These are phyloP conservation scores for Microcebus jonahi DNA, from an alignment of 2,113 vertebrate species.

Conservation along the genomic window DNA sequence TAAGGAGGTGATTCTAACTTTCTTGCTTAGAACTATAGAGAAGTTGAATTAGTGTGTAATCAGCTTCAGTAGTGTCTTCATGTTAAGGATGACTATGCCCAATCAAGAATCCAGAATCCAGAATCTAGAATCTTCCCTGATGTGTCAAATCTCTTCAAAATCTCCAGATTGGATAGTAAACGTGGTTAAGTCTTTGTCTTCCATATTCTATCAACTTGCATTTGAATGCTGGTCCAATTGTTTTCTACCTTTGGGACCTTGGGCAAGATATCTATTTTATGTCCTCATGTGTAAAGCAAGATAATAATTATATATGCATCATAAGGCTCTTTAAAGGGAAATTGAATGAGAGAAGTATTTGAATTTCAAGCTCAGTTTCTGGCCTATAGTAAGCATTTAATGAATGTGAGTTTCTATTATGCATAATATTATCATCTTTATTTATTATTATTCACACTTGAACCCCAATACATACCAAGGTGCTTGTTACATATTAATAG, in stretches of 20 bases:
- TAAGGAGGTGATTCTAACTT: not conserved
- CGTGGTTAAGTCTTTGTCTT: not conserved
- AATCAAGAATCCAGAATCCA: not conserved
- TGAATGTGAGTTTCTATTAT: not conserved
- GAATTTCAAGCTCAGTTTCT: not conserved
- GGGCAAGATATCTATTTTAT: not conserved
- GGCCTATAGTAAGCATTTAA: not conserved
- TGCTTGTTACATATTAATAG: not conserved
- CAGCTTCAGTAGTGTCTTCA: not conserved
- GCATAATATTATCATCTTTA: not conserved
- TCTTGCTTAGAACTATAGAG: not conserved
- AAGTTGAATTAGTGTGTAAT: not conserved
- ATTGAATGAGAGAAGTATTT: not conserved
- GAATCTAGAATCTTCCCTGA: not conserved
- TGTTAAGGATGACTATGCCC: not conserved
- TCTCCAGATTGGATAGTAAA: not conserved
- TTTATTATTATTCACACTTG: not conserved
- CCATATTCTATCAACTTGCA: not conserved
- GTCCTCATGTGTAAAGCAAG: not conserved
- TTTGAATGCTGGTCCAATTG: not conserved
- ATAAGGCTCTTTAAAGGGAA: not conserved
- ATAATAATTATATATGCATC: not conserved
- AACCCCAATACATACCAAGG: not conserved
- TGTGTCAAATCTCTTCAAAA: not conserved
- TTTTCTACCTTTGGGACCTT: not conserved